Conservation (phyloP, 2,113 vertebrate species). For the Ondatra zibethicus region DNA sequence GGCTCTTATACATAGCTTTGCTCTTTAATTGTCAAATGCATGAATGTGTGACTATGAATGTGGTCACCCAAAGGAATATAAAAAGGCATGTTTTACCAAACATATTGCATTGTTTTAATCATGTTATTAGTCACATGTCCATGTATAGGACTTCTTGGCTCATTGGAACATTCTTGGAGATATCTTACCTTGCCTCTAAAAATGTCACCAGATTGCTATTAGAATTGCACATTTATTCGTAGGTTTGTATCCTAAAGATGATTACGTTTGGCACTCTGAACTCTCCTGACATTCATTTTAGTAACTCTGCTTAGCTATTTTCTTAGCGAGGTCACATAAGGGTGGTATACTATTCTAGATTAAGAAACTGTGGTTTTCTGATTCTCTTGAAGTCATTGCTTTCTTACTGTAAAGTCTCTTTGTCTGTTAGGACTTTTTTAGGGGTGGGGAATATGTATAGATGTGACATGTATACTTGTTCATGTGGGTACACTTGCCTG, state of each 20-base stretch:
- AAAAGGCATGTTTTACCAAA: constrained; percentile 16
- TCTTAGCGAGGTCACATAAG: constrained; percentile 1
- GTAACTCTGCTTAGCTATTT: constrained; percentile 30
- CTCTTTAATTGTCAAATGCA: constrained; percentile 2
- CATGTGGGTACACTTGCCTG: neutral
- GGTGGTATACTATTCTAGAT: constrained; percentile 18
- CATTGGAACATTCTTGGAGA: neutral
- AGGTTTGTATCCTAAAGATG: constrained; percentile 15
- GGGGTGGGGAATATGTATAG: neutral
- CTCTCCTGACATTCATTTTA: neutral
- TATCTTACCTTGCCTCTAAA: neutral
- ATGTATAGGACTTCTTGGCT: neutral
- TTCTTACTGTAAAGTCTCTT: constrained; percentile 35
- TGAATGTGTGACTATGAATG: neutral
- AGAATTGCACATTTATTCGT: neutral
- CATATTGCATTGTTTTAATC: constrained; percentile 26
- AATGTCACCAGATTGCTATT: neutral
- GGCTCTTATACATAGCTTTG: neutral
- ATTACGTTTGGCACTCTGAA: neutral
- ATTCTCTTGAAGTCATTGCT: neutral
- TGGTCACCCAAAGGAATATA: neutral
- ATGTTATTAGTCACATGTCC: neutral
- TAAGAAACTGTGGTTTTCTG: constrained; percentile 23
- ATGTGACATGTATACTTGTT: neutral
- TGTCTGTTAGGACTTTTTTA: neutral